Conservation (phyloP, 2,888 invertebrate genomes). For the Strigamia maritima region DNA sequence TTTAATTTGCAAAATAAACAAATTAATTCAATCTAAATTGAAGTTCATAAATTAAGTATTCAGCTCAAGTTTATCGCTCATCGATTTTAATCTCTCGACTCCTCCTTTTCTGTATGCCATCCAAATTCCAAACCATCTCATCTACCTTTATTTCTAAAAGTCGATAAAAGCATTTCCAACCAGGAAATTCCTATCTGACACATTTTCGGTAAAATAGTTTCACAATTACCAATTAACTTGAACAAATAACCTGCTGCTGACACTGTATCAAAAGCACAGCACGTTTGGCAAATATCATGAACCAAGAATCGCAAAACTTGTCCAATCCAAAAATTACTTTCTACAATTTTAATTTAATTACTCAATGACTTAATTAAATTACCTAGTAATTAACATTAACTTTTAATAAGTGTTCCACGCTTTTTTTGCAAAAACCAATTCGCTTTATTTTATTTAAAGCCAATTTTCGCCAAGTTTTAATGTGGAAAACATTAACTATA, state of each 20-base stretch:
- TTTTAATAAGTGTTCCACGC: not conserved
- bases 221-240: conserved; percentile 24
- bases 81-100: conserved; percentile 31
- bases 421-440: not conserved
- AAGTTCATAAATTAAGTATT: conserved; percentile 26
- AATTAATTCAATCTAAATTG: not conserved
- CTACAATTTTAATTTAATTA: no score
- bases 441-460: no score
- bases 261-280: not conserved
- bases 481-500: not conserved
- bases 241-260: not conserved
- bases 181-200: not conserved
- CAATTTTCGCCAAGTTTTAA: not conserved
- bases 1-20: conserved; percentile 19
- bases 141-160: not conserved
- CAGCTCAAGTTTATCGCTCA: conserved; percentile 12
- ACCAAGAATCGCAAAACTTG: no score
- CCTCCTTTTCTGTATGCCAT: not conserved
- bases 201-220: not conserved
- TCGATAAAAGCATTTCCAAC: conserved; percentile 25
- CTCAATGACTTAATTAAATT: no score
- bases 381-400: no score
- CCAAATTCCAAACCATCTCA: not conserved
- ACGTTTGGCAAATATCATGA: not conserved
- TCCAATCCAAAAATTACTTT: no score